phyloP scores from a whole-genome alignment of 2,888 invertebrate species.

The Sesia apiformis region DNA sequence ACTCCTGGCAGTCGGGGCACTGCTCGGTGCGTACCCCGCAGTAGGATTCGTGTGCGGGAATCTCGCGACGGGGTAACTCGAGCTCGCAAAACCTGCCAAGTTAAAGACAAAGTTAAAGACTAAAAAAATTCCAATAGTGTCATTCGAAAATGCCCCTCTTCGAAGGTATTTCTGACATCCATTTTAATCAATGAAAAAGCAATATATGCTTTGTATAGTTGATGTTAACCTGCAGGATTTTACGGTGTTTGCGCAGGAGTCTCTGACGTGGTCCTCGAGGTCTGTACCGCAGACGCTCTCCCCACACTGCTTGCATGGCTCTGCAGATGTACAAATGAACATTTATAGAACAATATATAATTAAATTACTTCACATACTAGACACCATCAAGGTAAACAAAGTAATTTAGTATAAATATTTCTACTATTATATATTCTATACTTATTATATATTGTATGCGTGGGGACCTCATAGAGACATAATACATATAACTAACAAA shows the following conservation, averaged over 20 bases:
- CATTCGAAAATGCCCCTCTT: too few relatives aligned
- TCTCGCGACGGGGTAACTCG: constrained; percentile 74
- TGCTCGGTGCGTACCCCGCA: constrained; percentile 82
- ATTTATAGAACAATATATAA: not conserved
- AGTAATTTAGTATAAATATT: too few relatives aligned
- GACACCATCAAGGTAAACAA: not conserved
- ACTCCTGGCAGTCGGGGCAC: constrained; percentile 79
- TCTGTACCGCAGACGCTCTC: constrained; percentile 64
- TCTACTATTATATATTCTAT: too few relatives aligned
- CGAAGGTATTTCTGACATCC: too few relatives aligned
- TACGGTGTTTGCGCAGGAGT: constrained; percentile 71
- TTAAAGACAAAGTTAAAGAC: not conserved
- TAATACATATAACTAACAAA: too few relatives aligned
- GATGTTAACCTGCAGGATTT: constrained; percentile 69
- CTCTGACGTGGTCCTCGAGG: constrained; percentile 62
- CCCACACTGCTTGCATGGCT: constrained; percentile 62
- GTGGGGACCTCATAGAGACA: too few relatives aligned
- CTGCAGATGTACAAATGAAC: constrained; percentile 22
- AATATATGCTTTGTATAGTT: constrained; percentile 5
- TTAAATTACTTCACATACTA: not conserved
- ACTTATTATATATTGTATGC: too few relatives aligned
- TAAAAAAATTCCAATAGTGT: too few relatives aligned
- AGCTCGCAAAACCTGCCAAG: constrained; percentile 73
- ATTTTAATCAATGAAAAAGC: too few relatives aligned
- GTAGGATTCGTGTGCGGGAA: constrained; percentile 78